These are phyloP conservation scores for Abscondita cerata DNA, from an alignment of 2,888 invertebrate species.

Conservation along the genomic window DNA sequence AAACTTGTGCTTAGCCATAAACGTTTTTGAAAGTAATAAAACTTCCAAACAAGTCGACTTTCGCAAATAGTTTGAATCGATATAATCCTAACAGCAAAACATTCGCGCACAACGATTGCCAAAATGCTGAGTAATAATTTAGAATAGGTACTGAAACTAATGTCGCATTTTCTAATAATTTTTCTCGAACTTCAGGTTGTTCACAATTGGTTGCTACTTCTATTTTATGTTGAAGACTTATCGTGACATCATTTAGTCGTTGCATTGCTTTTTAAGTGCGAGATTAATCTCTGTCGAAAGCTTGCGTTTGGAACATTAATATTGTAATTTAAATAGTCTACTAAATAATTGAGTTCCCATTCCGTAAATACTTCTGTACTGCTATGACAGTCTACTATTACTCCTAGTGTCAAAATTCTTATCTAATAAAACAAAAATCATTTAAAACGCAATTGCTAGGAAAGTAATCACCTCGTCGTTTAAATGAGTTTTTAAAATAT, in stretches of 20 bases:
- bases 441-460: too few relatives aligned
- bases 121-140: constrained; percentile 12
- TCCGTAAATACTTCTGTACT: constrained; percentile 70
- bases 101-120: constrained; percentile 58
- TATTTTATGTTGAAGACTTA: neutral
- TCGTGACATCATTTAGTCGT: constrained; percentile 59
- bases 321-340: constrained; percentile 71
- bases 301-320: constrained; percentile 72
- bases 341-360: constrained; percentile 69
- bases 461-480: constrained; percentile 72
- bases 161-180: neutral
- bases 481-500: constrained; percentile 64
- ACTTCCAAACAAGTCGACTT: constrained; percentile 66
- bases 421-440: too few relatives aligned
- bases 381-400: constrained; percentile 77
- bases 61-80: constrained; percentile 69
- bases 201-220: neutral
- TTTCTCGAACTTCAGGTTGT: neutral
- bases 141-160: neutral
- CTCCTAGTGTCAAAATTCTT: constrained; percentile 70
- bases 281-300: constrained; percentile 72
- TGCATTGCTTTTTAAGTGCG: constrained; percentile 74
- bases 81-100: constrained; percentile 58
- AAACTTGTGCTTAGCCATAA: constrained; percentile 43
- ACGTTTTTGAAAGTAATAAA: constrained; percentile 45